Conservation (phyloP, 1,140 invertebrate species). For the Ylistrum balloti region DNA sequence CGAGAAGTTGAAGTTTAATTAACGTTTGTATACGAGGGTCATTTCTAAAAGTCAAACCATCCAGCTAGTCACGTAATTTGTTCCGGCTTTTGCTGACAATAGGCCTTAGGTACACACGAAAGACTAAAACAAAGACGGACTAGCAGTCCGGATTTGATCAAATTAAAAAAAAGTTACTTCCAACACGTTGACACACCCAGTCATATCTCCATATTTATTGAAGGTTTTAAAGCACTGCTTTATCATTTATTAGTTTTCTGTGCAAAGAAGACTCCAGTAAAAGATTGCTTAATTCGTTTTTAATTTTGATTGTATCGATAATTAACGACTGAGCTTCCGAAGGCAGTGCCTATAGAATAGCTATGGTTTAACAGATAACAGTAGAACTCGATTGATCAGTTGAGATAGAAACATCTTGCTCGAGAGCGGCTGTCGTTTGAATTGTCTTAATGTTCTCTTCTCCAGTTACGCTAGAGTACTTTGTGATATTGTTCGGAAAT, state of each 20-base stretch:
- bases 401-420: neutral
- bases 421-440: neutral
- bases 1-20: conserved; percentile 39
- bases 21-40: conserved; percentile 37
- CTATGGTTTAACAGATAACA: neutral
- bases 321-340: neutral
- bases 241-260: conserved; percentile 35
- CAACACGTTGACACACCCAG: neutral
- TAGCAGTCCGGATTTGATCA: neutral
- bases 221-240: neutral
- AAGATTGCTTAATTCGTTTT: neutral
- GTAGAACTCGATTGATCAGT: neutral
- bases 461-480: neutral
- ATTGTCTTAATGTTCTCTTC: neutral
- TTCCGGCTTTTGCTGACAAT: neutral
- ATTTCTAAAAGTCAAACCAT: conserved; percentile 11
- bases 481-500: neutral
- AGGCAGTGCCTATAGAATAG: neutral
- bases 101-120: neutral
- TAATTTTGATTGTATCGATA: conserved; percentile 14
- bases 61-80: conserved; percentile 16
- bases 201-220: neutral
- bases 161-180: neutral
- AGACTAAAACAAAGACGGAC: neutral
- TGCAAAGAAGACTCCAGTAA: neutral